Percentiles rank a stretch among this genome's conserved stretches.
These are phyloP conservation scores for Melanogrammus aeglefinus DNA, from an alignment of 2,797 vertebrate genomes.

Conservation along the genomic window DNA sequence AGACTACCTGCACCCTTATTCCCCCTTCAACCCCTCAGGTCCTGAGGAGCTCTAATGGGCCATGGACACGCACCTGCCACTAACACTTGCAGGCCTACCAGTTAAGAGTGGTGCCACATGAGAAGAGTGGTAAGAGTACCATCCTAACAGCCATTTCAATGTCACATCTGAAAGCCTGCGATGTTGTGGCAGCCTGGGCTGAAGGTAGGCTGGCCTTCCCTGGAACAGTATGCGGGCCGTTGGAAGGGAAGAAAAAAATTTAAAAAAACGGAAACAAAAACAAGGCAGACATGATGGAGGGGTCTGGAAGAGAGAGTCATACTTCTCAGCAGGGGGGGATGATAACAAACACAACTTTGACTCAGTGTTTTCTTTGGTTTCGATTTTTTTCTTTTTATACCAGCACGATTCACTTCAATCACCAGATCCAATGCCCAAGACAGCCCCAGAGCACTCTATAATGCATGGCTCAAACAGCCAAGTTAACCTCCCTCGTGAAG, in stretches of 20 bases:
- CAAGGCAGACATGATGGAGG: neutral
- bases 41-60: neutral
- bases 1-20: neutral
- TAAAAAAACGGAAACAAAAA: too few relatives aligned
- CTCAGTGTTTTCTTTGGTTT: neutral
- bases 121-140: neutral
- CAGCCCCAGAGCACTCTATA: conserved; percentile 25
- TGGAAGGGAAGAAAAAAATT: too few relatives aligned
- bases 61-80: neutral
- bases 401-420: conserved; percentile 9
- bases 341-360: neutral
- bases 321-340: neutral
- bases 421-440: neutral
- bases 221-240: neutral
- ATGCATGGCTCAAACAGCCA: conserved; percentile 23
- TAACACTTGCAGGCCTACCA: neutral
- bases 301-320: neutral
- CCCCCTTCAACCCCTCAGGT: neutral
- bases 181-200: neutral
- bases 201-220: neutral
- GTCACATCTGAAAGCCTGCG: neutral
- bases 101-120: neutral
- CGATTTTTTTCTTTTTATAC: neutral
- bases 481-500: conserved; percentile 21
- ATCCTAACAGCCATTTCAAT: neutral